phyloP scores from a whole-genome alignment of 2,113 vertebrate genomes.

The Erythrocercus mccallii region DNA sequence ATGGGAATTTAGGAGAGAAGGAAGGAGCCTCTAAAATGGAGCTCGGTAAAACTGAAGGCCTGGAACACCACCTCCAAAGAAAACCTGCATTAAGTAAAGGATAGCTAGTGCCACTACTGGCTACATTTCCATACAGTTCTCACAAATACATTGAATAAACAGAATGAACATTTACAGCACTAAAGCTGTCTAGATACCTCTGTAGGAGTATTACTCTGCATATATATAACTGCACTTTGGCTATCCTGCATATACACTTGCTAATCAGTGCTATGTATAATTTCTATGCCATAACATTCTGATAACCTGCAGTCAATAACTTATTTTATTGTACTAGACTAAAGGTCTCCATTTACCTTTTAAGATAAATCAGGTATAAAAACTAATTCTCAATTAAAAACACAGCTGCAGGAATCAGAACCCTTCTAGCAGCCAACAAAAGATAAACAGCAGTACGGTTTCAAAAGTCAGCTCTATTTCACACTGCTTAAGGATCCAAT shows the following conservation, averaged over 20 bases:
- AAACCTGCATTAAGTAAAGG: not conserved
- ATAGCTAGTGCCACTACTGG: not conserved
- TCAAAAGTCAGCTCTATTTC: constrained; percentile 14
- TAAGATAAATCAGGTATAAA: constrained; percentile 34
- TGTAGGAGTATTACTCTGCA: constrained; percentile 12
- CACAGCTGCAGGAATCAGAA: not conserved
- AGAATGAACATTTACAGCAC: constrained; percentile 25
- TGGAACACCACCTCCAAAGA: not conserved
- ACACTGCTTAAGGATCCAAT: not conserved
- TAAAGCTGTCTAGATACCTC: constrained; percentile 36
- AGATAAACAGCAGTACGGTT: not conserved
- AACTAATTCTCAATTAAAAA: constrained; percentile 28
- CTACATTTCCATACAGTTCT: not conserved
- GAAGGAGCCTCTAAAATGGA: not conserved
- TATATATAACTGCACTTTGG: not conserved
- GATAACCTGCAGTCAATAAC: not conserved
- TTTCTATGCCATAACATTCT: not conserved
- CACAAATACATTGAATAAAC: constrained; percentile 9
- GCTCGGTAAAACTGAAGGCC: not conserved
- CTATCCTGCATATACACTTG: not conserved
- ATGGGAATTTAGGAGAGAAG: not conserved
- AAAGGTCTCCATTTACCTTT: not conserved
- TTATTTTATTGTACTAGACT: not conserved
- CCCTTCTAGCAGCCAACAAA: not conserved
- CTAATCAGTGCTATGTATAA: not conserved